Evolutionary conservation across 2,113 vertebrate species (phyloP).

Genomic region (Mormyrus lacerda): DNA sequence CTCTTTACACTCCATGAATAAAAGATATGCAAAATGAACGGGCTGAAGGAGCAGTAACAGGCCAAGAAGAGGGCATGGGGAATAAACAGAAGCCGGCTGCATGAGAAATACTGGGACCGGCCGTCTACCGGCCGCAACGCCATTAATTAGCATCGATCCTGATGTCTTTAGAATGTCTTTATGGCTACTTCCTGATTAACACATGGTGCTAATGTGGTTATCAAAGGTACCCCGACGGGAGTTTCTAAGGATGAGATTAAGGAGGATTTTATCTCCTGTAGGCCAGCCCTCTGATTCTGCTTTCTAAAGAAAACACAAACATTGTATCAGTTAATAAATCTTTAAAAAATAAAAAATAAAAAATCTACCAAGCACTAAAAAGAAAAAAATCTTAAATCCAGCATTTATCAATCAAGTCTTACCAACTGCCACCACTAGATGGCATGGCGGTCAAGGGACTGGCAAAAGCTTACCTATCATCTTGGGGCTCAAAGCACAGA

Average conservation of each 20-base stretch:
- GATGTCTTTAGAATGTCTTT: slow-evolving; percentile 6
- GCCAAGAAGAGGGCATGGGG: background rate
- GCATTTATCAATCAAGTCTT: background rate
- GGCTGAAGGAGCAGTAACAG: slow-evolving; percentile 1
- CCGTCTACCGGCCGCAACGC: background rate
- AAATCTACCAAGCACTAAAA: background rate
- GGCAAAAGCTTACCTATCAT: background rate
- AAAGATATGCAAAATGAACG: background rate
- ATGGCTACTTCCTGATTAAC: slow-evolving; percentile 19
- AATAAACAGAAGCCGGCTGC: background rate
- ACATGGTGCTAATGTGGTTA: slow-evolving; percentile 15
- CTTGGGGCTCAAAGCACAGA: background rate
- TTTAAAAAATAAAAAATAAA: background rate
- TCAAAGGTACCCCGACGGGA: slow-evolving; percentile 8
- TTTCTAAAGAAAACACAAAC: background rate
- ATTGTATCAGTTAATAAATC: background rate
- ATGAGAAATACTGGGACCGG: slow-evolving; percentile 8
- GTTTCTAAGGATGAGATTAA: background rate
- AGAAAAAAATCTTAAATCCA: background rate
- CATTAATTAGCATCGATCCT: slow-evolving; percentile 19
- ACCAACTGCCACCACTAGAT: background rate
- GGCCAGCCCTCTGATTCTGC: background rate
- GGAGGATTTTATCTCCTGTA: background rate
- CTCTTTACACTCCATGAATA: background rate
- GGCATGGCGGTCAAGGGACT: background rate